Base-by-base conservation (phyloP, 2,797 vertebrate species). In the Bradypodion ventrale region DNA sequence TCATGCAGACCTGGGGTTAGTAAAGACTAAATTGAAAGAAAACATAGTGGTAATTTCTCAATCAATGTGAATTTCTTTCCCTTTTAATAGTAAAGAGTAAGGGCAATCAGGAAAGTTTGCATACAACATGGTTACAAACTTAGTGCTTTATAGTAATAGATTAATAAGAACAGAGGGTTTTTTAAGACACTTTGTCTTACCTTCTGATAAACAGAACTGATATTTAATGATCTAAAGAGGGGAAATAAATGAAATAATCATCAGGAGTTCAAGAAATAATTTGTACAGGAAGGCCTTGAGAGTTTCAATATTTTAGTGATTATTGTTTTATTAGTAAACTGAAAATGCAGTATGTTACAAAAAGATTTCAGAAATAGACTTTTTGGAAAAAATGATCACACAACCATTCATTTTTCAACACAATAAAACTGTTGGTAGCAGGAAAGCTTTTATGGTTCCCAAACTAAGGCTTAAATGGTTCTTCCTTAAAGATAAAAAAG, bases 151-250 rank as follows among this genome's bases (percentile, higher is more conserved):
- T n/a, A 95, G 90, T 94, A 93, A 95, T 95, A 96, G 92, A 93
- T 91, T 94, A 94, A 95, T 90, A 95, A 93, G 94, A 95, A 95
- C 91, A 95, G 94, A 96, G 88, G 21, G 77, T 0, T 25, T 87
- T 97, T 97, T 96, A 93, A 94, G 94, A 96, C 94, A 95, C 95
- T 96, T 97, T 96, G 91, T 97, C 98, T 99, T 99, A 99, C 98
- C 98, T 99, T 98, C 97, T 97, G 97, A 97, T 97, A 98, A 97
- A 98, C 96, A 97, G 97, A 98, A 99, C 97, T 97, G 97, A 98
- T 96, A 98, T 97, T 99, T 97, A 98, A 99, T 97, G 97, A 99
- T 99, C 98, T 99, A 98, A 97, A 98, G 96, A 97, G 95, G 94
- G 94, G 96, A 95, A 96, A 95, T 95, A 96, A 95, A 95, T 95